Conservation (phyloP, 2,888 invertebrate species). For the Minunthozetes semirufus region DNA sequence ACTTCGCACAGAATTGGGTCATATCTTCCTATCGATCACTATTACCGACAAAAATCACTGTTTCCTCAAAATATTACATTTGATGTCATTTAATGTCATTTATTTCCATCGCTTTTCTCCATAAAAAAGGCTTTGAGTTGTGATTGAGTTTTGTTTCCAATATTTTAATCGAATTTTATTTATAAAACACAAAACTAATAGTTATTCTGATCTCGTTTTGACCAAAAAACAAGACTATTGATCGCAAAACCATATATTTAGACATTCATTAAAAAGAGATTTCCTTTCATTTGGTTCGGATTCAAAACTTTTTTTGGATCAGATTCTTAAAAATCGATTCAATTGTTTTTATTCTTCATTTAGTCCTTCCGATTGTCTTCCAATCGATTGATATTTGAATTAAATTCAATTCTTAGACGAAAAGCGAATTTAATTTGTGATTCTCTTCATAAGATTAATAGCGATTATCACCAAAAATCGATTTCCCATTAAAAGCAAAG, state of each 20-base stretch:
- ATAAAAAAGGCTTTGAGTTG: neutral
- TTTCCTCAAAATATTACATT: constrained; percentile 8
- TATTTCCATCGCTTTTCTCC: constrained; percentile 1
- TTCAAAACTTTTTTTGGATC: too few species aligned
- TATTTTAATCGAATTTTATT: too few species aligned
- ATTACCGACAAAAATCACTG: neutral
- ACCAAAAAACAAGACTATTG: too few species aligned
- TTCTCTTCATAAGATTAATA: constrained; percentile 10
- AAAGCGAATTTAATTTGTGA: constrained; percentile 4
- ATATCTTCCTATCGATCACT: constrained; percentile 8
- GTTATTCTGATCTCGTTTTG: too few species aligned
- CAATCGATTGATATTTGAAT: neutral
- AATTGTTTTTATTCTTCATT: too few species aligned
- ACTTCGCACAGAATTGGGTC: constrained; percentile 17
- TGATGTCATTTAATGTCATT: neutral
- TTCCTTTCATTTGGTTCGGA: too few species aligned
- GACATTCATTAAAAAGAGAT: too few species aligned
- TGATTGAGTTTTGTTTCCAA: too few species aligned
- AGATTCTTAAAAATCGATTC: too few species aligned
- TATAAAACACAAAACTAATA: too few species aligned
- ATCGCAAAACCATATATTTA: too few species aligned
- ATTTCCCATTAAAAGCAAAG: neutral
- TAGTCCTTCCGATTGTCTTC: neutral
- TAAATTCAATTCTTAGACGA: neutral
- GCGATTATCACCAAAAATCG: constrained; percentile 21